Percentiles rank a stretch among this genome's conserved stretches.
Conservation (phyloP, 1,140 invertebrate genomes). For the Drosophila auraria region DNA sequence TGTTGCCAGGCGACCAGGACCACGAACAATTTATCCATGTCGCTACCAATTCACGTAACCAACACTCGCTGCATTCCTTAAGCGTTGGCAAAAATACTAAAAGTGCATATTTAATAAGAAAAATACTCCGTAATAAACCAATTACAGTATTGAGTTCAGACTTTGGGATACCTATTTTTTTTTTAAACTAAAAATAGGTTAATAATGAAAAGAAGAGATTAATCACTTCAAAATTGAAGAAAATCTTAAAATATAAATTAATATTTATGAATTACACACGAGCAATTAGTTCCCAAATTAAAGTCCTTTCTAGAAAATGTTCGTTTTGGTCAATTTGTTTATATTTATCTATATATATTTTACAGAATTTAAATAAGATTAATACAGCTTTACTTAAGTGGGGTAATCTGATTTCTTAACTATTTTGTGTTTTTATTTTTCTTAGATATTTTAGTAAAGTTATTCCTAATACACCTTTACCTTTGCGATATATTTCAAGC, state of each 20-base stretch:
- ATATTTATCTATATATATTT: neutral
- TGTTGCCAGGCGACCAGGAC: constrained; percentile 56
- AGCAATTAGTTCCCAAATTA: too few relatives aligned
- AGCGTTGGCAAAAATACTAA: constrained; percentile 26
- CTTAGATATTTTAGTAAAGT: too few relatives aligned
- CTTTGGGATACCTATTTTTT: neutral
- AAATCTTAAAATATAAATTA: too few relatives aligned
- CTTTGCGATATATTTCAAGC: neutral
- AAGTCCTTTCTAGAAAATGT: too few relatives aligned
- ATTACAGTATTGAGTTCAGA: neutral
- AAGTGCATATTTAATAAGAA: constrained; percentile 35
- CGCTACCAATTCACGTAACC: constrained; percentile 12
- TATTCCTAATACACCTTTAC: neutral
- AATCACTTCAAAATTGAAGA: too few relatives aligned
- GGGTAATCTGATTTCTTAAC: too few relatives aligned
- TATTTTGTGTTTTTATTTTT: too few relatives aligned
- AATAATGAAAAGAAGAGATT: too few relatives aligned
- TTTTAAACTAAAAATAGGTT: neutral
- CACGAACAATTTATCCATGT: constrained; percentile 11
- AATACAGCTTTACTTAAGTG: too few relatives aligned
- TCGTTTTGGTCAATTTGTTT: too few relatives aligned
- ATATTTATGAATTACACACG: too few relatives aligned
- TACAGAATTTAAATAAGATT: too few relatives aligned
- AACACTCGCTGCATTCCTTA: constrained; percentile 26
- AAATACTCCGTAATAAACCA: constrained; percentile 4